phyloP scores from a whole-genome alignment of 2,113 vertebrate species.

The Benitochromis conjunctus region DNA sequence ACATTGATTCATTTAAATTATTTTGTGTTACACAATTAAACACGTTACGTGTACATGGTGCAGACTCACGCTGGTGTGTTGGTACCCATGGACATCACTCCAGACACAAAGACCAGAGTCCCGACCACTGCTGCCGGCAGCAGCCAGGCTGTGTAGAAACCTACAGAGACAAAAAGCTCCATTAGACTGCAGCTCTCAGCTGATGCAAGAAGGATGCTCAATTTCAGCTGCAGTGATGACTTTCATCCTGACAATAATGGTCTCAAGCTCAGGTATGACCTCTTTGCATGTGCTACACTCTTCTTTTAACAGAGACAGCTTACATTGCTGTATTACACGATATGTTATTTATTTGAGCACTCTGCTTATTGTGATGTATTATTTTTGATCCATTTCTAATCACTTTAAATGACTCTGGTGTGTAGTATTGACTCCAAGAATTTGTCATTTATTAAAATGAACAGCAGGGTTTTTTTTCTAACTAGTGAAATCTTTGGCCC shows the following conservation, averaged over 20 bases:
- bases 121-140: slow-evolving; percentile 77
- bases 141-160: slow-evolving; percentile 81
- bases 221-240: neutral
- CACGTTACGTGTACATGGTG: neutral
- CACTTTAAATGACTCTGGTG: neutral
- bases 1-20: neutral
- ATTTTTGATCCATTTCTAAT: neutral
- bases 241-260: neutral
- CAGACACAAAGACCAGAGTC: slow-evolving; percentile 76
- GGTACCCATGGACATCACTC: slow-evolving; percentile 70
- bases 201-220: neutral
- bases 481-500: neutral
- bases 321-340: neutral
- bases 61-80: slow-evolving; percentile 76
- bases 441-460: neutral
- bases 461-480: fast-evolving
- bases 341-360: neutral
- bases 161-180: slow-evolving; percentile 52
- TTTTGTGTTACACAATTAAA: neutral
- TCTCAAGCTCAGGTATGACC: neutral
- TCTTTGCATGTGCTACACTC: neutral
- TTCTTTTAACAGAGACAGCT: neutral
- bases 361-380: neutral
- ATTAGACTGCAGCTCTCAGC: slow-evolving; percentile 13
- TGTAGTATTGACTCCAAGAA: fast-evolving